phyloP scores from a whole-genome alignment of 2,888 invertebrate genomes.

The Andrena trimmerana region DNA sequence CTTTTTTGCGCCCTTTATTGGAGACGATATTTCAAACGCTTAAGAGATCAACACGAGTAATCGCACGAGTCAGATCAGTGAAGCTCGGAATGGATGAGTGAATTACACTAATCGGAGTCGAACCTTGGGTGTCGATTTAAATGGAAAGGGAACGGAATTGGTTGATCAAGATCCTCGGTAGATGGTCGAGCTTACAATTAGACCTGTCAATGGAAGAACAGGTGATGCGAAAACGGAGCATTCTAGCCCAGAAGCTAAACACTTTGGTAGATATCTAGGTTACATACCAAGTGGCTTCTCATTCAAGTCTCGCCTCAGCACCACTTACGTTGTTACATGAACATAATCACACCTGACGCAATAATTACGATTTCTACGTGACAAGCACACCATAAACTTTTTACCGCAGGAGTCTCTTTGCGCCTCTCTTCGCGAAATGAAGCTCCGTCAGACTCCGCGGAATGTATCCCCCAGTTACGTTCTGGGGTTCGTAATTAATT shows the following conservation, averaged over 20 bases:
- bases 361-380: neutral
- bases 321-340: neutral
- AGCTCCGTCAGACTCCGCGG: neutral
- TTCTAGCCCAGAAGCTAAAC: too few relatives aligned
- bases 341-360: neutral
- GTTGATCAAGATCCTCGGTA: neutral
- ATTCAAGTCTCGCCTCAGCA: too few relatives aligned
- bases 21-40: constrained; percentile 32
- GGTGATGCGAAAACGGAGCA: too few relatives aligned
- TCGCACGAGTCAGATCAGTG: constrained; percentile 23
- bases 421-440: neutral
- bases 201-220: too few relatives aligned
- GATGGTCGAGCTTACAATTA: too few relatives aligned
- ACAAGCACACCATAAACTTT: neutral
- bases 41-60: constrained; percentile 28
- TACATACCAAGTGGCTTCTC: too few relatives aligned
- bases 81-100: constrained; percentile 16
- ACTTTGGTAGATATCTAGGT: too few relatives aligned
- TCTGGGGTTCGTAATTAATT: constrained; percentile 48
- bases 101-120: neutral
- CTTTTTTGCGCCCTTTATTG: constrained; percentile 9
- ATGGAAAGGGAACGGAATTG: neutral
- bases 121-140: neutral
- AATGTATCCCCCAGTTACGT: neutral
- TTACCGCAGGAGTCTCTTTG: neutral